Evolutionary conservation across 2,797 vertebrate species (phyloP), one percentile per base, ranked within the genome.

Genomic region (Premnoplex brunnescens): DNA sequence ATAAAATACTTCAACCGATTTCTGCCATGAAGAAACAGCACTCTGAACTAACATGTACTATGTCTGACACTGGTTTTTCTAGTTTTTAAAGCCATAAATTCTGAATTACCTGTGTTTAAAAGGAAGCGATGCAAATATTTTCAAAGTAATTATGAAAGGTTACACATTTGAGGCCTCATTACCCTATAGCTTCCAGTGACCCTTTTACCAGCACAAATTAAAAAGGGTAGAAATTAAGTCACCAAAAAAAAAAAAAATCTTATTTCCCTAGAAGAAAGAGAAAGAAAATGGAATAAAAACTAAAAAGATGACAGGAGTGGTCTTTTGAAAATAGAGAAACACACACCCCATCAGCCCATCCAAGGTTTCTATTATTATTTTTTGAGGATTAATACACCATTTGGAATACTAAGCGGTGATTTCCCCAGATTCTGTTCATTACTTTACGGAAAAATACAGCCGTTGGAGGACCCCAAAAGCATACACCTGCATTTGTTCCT

Each of bases 1-100:
- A 97, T 63, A 95, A 96, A 96, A 96, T 85, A 93, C 44, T 96
- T 93, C 39, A 73, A 96, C 94, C 87, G 91, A 96, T 87, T 95
- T 80, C 83, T 96, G 82, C 41, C 32, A 23, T 67, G 71, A 96
- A 94, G 59, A 96, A 97, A 92, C 8, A 95, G 87, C 71, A 83
- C 27, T 78, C 43, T 64, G 48, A 95, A 95, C 69, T 32, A 93
- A 37, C 44, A 83, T 0, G 4, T 41, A 85, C 54, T 39, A 55
- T 15, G 34, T 74, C 58, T 59, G 74, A 78, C 3, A 34, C 88
- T 1, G 5, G 43, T 87, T 46, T 66, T 94, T 67, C 69, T 30
- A 60, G 56, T 62, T 97, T 84, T 92, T 67, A 92, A 96, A 97
- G 67, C 76, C 44, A 58, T 27, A 76, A 85, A 94, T 95, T 94